These are phyloP conservation scores for Lepisosteus oculatus DNA, from an alignment of 2,113 vertebrate genomes.

Conservation along the genomic window DNA sequence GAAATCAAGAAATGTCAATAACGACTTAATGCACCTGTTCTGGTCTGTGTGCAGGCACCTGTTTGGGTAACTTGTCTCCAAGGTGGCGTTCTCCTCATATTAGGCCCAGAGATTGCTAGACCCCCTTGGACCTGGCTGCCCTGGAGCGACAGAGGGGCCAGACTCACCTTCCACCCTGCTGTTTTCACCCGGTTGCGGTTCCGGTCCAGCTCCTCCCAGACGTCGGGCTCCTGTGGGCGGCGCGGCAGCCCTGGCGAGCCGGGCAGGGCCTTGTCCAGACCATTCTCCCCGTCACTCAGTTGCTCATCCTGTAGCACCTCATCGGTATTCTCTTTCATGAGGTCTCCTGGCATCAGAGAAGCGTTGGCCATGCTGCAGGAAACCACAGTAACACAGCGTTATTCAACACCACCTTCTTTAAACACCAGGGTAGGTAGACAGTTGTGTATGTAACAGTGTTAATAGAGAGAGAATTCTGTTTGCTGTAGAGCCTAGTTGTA, in stretches of 20 bases:
- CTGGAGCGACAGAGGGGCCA: not conserved
- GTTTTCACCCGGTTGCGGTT: constrained; percentile 87
- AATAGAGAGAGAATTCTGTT: too few species aligned
- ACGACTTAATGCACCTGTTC: too few species aligned
- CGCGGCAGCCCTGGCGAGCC: constrained; percentile 74
- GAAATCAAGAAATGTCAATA: too few species aligned
- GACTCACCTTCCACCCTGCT: constrained; percentile 77
- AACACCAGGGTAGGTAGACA: too few species aligned
- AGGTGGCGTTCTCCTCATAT: too few species aligned
- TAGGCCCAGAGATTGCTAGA: too few species aligned
- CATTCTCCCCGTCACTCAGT: constrained; percentile 93
- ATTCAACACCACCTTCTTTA: too few species aligned
- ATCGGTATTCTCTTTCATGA: constrained; percentile 92
- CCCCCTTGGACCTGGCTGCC: too few species aligned
- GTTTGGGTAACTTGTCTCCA: not conserved
- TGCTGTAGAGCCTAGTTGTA: too few species aligned
- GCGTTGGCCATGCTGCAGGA: constrained; percentile 89
- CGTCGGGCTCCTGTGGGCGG: constrained; percentile 84
- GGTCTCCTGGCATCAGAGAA: constrained; percentile 92
- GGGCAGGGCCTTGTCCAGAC: constrained; percentile 72
- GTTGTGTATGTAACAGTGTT: too few species aligned
- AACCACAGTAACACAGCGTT: not conserved
- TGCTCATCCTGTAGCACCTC: constrained; percentile 96
- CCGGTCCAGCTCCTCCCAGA: constrained; percentile 95
- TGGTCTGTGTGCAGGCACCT: not conserved